phyloP scores from a whole-genome alignment of 2,888 invertebrate species.

The Dryobotodes eremita region DNA sequence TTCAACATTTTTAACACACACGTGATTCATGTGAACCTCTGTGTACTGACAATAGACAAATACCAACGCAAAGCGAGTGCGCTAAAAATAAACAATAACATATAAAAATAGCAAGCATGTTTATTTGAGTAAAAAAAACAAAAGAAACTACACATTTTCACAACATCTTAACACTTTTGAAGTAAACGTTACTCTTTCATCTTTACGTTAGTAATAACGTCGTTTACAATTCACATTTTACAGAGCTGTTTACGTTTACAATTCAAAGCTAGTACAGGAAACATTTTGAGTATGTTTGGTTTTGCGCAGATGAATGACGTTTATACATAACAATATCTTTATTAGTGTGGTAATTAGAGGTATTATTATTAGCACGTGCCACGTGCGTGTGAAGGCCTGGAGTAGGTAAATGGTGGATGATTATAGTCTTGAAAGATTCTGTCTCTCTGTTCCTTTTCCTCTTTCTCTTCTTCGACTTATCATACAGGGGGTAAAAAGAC shows the following conservation, averaged over 20 bases:
- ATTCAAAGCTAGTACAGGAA: conserved; percentile 36
- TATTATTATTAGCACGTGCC: too few relatives aligned
- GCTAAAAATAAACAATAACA: conserved; percentile 44
- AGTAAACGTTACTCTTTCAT: conserved; percentile 27
- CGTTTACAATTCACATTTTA: conserved; percentile 31
- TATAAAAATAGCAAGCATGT: conserved; percentile 27
- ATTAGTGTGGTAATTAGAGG: background rate
- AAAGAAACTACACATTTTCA: conserved; percentile 14
- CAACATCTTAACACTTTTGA: conserved; percentile 1
- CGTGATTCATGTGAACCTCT: conserved; percentile 22
- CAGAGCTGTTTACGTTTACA: conserved; percentile 37
- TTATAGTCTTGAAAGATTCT: too few relatives aligned
- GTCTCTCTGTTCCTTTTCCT: too few relatives aligned
- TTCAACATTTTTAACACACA: conserved; percentile 12
- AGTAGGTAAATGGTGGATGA: too few relatives aligned
- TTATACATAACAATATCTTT: conserved; percentile 22
- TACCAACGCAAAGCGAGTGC: conserved; percentile 39
- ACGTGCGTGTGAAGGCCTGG: too few relatives aligned
- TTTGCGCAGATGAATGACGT: conserved; percentile 27
- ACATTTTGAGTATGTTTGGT: conserved; percentile 27
- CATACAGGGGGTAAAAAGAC: too few relatives aligned
- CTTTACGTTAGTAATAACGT: conserved; percentile 5
- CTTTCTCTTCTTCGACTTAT: too few relatives aligned
- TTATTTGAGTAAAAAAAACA: conserved; percentile 14
- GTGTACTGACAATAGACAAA: conserved; percentile 17